Conservation (phyloP, 1,140 invertebrate genomes). For the Nomia melanderi region DNA sequence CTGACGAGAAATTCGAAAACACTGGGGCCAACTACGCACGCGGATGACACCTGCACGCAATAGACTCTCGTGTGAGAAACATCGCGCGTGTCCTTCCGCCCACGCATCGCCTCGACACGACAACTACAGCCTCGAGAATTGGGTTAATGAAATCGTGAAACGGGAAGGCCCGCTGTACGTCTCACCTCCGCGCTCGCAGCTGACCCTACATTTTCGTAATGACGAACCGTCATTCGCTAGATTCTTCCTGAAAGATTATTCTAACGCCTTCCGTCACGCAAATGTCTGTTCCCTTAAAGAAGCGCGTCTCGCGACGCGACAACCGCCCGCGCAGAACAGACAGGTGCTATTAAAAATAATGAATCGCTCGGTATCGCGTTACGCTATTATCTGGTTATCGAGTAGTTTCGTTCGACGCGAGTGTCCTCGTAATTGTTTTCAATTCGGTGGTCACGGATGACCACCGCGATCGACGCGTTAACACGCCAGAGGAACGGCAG, state of each 20-base stretch:
- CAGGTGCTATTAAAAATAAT: too few relatives aligned
- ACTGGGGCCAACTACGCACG: neutral
- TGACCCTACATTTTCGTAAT: neutral
- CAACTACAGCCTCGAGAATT: constrained; percentile 21
- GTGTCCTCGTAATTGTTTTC: too few relatives aligned
- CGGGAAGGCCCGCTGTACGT: constrained; percentile 9
- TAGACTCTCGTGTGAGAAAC: neutral
- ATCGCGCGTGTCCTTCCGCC: constrained; percentile 22
- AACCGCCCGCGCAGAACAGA: too few relatives aligned
- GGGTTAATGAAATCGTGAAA: constrained; percentile 47
- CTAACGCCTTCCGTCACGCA: too few relatives aligned
- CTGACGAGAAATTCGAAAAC: neutral
- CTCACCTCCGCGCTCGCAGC: neutral
- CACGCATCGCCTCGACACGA: constrained; percentile 25
- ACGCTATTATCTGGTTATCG: too few relatives aligned
- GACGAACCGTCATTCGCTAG: neutral
- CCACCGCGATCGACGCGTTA: too few relatives aligned
- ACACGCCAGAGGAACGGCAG: neutral
- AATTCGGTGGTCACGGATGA: too few relatives aligned
- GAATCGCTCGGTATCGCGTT: too few relatives aligned
- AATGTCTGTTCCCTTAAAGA: too few relatives aligned
- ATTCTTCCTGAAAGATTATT: neutral
- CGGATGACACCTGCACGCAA: neutral
- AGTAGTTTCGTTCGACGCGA: too few relatives aligned
- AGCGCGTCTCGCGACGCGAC: neutral